Evolutionary conservation across 2,113 vertebrate species (phyloP).

Genomic region (Cygnus buccinator): DNA sequence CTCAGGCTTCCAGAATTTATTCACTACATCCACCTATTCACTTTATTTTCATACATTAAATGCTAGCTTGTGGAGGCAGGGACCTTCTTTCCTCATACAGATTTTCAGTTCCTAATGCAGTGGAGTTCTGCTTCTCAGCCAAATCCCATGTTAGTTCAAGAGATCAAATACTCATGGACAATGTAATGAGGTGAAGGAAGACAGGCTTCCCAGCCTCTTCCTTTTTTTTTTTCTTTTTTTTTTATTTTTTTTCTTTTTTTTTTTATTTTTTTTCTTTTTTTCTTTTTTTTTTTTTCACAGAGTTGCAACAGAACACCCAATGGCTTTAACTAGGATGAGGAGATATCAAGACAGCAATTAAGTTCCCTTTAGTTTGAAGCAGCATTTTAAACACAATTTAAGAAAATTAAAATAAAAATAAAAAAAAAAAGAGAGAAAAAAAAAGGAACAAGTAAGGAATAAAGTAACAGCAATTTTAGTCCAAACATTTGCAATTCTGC

Average conservation of each 20-base stretch:
- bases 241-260: no score
- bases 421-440: no score
- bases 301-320: background rate
- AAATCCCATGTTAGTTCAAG: accelerated
- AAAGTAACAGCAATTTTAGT: background rate
- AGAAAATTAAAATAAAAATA: no score
- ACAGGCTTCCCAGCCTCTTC: background rate
- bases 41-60: background rate
- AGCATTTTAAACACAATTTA: no score
- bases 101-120: background rate
- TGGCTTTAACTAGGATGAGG: background rate
- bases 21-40: background rate
- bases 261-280: no score
- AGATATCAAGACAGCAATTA: background rate
- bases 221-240: background rate
- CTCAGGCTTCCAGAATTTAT: background rate
- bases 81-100: background rate
- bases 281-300: background rate
- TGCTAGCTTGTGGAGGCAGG: background rate
- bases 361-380: background rate
- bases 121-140: background rate
- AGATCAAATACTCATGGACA: background rate
- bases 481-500: background rate
- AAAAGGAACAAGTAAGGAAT: background rate
- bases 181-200: accelerated